phyloP scores from a whole-genome alignment of 2,113 vertebrate species.

The Corythoichthys intestinalis region DNA sequence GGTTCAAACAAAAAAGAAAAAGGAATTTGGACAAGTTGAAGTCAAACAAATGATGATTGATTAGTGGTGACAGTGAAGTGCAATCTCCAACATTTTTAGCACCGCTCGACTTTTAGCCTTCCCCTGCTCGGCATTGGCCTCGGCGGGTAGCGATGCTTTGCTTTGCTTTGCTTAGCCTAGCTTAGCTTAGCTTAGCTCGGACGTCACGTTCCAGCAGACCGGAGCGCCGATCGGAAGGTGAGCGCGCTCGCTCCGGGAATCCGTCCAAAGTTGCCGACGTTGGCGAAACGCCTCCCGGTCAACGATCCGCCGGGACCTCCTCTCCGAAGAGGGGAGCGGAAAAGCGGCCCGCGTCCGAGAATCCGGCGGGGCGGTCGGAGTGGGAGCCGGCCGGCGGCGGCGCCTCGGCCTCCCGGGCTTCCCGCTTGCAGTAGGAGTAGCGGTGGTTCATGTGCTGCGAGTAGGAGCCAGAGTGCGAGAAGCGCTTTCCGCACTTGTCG shows the following conservation, averaged over 20 bases:
- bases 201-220: not conserved
- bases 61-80: no score
- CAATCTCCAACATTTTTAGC: no score
- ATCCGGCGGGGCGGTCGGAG: constrained; percentile 19
- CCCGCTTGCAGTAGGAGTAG: constrained; percentile 99
- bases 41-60: no score
- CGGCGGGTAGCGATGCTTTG: not conserved
- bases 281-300: no score
- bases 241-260: no score
- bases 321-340: not conserved
- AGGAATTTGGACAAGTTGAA: no score
- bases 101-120: no score
- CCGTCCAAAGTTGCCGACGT: no score
- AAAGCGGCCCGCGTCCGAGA: constrained; percentile 49
- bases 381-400: constrained; percentile 56
- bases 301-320: not conserved
- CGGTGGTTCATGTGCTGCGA: constrained; percentile 99
- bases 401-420: constrained; percentile 93
- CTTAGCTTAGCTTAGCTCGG: not conserved
- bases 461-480: constrained; percentile 98
- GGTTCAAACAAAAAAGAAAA: no score
- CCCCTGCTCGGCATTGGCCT: no score
- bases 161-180: not conserved
- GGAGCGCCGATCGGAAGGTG: no score
- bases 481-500: constrained; percentile 97